Base-by-base conservation (phyloP, 2,888 invertebrate species). In the Cerceris rybyensis region DNA sequence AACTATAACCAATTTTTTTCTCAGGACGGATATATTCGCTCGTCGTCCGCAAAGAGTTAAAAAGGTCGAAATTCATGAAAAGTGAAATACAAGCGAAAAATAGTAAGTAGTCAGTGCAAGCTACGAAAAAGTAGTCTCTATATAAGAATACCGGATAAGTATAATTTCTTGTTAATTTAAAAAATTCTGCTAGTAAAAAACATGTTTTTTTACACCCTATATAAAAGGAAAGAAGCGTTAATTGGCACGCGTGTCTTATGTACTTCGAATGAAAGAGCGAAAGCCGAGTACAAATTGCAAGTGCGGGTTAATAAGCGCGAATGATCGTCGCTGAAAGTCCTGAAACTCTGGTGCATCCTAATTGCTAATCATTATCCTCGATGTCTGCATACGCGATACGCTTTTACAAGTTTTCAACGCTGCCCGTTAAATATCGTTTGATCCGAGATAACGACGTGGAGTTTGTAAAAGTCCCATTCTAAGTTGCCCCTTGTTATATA, bases 231-330 rank as follows among this genome's bases (percentile, higher is more conserved):
- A 49, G 39, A 13, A 54, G 16, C n/a, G 41, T 70, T 75, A 78
- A 75, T 78, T 55, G 52, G 9, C 39, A 43, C 6, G 41, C 28
- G n/a, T n/a, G 55, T 14, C 11, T 41, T 39, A 43, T 49, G 46
- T 57, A 17, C 11, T 28, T 39, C 59, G 46, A 58, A 69, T 14
- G 65, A 72, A 70, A 70, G 43, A 64, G 74, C 78, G 80, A 80
- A 80, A 80, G 79, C 67, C 52, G 17, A 2, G 11, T 49, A 52
- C 39, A 49, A 64, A 42, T 59, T 7, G 42, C 41, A 64, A 49
- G 17, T 6, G 7, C 55, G 16, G 49, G 9, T 54, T 14, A 72
- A 67, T 43, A 14, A 63, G 7, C 73, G 17, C 14, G 17, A 50
- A 14, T 5, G 14, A 54, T 46, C 11, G 41, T 41, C 14, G 41